Percentiles rank a stretch among this genome's conserved stretches.
These are phyloP conservation scores for Sula dactylatra DNA, from an alignment of 2,113 vertebrate genomes.

Conservation along the genomic window DNA sequence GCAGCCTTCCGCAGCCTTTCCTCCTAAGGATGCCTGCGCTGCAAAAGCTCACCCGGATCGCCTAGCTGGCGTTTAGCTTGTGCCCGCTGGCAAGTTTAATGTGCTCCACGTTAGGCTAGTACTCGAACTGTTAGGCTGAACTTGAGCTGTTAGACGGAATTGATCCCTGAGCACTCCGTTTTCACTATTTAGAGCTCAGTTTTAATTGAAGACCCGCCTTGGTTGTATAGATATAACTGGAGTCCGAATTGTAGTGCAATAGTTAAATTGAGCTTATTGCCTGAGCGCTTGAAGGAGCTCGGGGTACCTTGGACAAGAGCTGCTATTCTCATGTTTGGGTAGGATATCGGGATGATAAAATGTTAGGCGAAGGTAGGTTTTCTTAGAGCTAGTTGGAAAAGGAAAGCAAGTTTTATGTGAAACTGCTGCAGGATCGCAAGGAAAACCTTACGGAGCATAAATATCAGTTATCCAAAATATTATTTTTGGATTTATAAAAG, in stretches of 20 bases:
- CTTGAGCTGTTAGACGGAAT: neutral
- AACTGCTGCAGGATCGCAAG: neutral
- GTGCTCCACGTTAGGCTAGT: neutral
- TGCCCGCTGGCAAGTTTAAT: too few relatives aligned
- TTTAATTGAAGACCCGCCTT: neutral
- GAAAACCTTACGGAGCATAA: neutral
- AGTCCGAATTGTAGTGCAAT: neutral
- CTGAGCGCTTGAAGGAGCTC: neutral
- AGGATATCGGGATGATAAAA: neutral
- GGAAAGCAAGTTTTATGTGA: neutral
- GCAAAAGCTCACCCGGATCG: accelerated
- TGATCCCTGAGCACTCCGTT: accelerated
- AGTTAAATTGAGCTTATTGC: neutral
- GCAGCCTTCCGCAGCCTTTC: neutral
- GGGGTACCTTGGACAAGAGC: conserved; percentile 54
- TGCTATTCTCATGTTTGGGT: neutral
- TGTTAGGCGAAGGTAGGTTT: neutral
- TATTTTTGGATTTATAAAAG: neutral
- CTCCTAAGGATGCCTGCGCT: neutral
- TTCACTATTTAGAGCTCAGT: neutral
- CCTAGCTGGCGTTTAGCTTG: neutral
- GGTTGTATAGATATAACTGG: too few relatives aligned
- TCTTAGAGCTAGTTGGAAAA: neutral
- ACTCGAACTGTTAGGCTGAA: neutral
- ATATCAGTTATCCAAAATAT: accelerated